A percentile compares a stretch with the other conserved stretches of the same genome.
Evolutionary conservation across 2,888 invertebrate species (phyloP).

Genomic region (Trichopria drosophilae): DNA sequence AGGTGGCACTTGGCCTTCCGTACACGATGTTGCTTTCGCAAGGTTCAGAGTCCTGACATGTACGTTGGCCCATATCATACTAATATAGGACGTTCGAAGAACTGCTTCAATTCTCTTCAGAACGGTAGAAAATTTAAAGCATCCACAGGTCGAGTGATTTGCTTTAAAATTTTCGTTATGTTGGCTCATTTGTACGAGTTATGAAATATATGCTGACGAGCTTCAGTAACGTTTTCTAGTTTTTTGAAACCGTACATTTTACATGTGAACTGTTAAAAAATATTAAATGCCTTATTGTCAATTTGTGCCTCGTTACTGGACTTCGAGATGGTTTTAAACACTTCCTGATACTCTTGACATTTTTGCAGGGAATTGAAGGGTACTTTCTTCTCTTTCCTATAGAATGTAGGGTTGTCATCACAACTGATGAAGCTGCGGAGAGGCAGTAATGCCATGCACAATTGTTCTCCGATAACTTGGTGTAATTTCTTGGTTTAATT

Average conservation of each 20-base stretch:
- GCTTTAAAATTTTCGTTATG: no score
- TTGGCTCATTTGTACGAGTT: no score
- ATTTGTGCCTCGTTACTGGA: no score
- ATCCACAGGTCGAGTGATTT: no score
- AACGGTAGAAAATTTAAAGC: constrained; percentile 15
- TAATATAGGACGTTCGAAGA: constrained; percentile 7
- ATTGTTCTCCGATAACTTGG: neutral
- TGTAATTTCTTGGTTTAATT: no score
- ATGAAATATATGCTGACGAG: no score
- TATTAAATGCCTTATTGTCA: no score
- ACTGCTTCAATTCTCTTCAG: constrained; percentile 9
- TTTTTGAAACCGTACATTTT: neutral
- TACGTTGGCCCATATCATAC: constrained; percentile 7
- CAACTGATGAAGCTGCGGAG: constrained; percentile 33
- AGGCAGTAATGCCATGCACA: constrained; percentile 13
- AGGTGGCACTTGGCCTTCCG: no score
- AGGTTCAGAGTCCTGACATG: no score
- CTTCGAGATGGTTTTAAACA: no score
- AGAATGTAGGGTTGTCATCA: constrained; percentile 26
- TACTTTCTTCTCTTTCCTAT: constrained; percentile 26
- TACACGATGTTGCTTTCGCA: no score
- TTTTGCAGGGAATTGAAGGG: constrained; percentile 8
- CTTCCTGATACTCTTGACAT: neutral
- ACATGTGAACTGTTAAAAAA: neutral
- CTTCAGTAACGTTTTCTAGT: neutral